These are phyloP conservation scores for Idaea straminata DNA, from an alignment of 2,888 invertebrate species.

Conservation along the genomic window DNA sequence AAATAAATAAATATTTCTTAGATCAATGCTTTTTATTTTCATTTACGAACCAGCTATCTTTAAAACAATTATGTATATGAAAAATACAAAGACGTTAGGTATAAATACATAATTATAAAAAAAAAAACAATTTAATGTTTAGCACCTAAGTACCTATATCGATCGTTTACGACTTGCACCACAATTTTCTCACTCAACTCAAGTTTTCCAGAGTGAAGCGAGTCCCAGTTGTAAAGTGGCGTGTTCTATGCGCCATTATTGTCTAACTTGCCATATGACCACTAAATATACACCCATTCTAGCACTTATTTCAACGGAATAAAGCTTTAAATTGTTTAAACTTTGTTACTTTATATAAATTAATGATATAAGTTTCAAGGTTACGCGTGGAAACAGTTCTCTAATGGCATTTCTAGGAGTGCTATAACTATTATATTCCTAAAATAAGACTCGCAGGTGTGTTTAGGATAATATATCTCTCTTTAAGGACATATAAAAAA, in stretches of 20 bases:
- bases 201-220: conserved; percentile 1
- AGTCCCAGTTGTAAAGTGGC: background rate
- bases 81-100: no score
- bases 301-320: background rate
- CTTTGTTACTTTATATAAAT: background rate
- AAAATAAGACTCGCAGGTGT: background rate
- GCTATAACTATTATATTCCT: background rate
- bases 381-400: background rate
- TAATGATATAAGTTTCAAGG: background rate
- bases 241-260: background rate
- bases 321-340: background rate
- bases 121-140: background rate
- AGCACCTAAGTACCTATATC: background rate
- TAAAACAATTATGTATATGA: no score
- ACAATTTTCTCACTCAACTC: background rate
- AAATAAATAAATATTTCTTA: no score
- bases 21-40: no score
- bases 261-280: background rate
- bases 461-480: background rate
- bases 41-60: no score
- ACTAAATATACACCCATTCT: background rate
- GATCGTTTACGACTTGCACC: background rate
- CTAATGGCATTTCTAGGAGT: background rate
- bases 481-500: background rate
- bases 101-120: no score